Percentiles rank a stretch among this genome's conserved stretches.
phyloP scores from a whole-genome alignment of 2,888 invertebrate species.

The Schizaphis graminum region DNA sequence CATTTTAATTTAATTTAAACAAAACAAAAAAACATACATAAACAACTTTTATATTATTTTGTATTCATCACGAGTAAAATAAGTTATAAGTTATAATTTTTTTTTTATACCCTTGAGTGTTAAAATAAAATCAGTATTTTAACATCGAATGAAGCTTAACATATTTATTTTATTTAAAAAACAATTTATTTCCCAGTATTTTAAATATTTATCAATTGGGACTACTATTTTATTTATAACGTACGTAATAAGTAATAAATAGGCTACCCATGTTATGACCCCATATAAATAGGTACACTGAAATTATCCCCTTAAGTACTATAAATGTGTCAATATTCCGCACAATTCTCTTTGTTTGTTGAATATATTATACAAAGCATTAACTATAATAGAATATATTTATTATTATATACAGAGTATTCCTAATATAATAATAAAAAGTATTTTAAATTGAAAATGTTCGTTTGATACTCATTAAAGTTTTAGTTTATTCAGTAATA shows the following conservation, averaged over 20 bases:
- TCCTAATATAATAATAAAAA: neutral
- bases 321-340: neutral
- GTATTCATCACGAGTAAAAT: neutral
- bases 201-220: slow-evolving; percentile 11
- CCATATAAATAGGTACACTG: neutral
- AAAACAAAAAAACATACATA: neutral
- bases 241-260: neutral
- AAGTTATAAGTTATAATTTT: neutral
- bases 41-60: neutral
- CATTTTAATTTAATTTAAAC: neutral
- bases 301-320: neutral
- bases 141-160: neutral
- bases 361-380: neutral
- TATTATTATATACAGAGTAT: neutral
- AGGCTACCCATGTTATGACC: neutral
- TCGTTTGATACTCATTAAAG: neutral
- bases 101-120: neutral
- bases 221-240: neutral
- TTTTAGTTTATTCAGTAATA: neutral
- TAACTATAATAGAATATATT: neutral
- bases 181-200: neutral
- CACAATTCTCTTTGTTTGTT: neutral
- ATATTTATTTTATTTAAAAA: neutral
- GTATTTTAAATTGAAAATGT: neutral
- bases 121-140: slow-evolving; percentile 1